Base-by-base conservation (phyloP, 2,113 vertebrate species). In the Microtus ochrogaster region DNA sequence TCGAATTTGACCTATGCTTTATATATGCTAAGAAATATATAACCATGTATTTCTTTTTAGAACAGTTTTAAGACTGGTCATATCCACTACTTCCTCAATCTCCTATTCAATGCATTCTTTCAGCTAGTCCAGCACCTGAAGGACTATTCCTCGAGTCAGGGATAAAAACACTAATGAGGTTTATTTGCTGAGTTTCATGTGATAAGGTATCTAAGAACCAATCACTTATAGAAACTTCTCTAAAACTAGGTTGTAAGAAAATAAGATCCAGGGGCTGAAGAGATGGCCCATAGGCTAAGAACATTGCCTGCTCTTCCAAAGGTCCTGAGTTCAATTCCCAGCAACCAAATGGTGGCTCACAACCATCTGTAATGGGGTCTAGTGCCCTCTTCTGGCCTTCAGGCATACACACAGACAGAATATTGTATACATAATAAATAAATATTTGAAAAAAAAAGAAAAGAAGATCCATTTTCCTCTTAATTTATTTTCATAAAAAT, bases 71-170 rank as follows among this genome's bases (percentile, higher is more conserved):
- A 73, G 33, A 77, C 68, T 82, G 41, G 33, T 86, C 36, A 16
- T 85, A 26, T 86, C 39, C 0, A 90, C 49, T 44, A 86, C 49
- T 61, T 89, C 84, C 66, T 91, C 44, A 91, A 47, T 26, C 12
- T 92, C 92, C 44, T 90, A 72, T 78, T 90, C 30, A 88, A 66
- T 90, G 14, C 26, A 72, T 84, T 87, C 91, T 76, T 92, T 89
- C 36, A 93, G 91, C 17, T 73, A 68, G 66, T 12, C 14, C 58
- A 94, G 61, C 19, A 70, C 77, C 63, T 94, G 28, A 95, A 44
- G 90, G 41, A 91, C 79, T 84, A 91, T 36, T 90, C 41, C 82
- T 63, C 65, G 77, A 10, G 7, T 58, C 89, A 96, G 44, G 26
- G 30, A 65, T 72, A 94, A 21, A 82, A 82, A 91, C 90, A 89